Evolutionary conservation across 2,113 vertebrate species (phyloP).

Genomic region (Myiopsitta monachus): DNA sequence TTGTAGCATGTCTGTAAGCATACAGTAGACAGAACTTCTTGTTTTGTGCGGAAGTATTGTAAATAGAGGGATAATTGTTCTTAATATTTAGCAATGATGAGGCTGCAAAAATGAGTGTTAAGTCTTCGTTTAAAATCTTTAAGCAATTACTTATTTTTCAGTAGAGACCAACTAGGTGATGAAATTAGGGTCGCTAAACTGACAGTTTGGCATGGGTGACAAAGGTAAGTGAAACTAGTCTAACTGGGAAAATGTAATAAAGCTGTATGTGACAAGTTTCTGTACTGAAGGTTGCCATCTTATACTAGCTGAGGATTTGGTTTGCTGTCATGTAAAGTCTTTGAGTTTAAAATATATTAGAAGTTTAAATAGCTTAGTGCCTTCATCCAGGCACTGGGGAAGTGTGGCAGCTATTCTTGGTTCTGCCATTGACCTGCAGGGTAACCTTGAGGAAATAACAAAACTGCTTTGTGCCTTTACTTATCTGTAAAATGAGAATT

Average conservation of each 20-base stretch:
- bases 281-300: not conserved
- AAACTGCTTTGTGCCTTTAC: not conserved
- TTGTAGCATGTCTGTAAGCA: not conserved
- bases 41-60: not conserved
- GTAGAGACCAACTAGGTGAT: not conserved
- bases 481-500: not conserved
- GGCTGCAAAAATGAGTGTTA: not conserved
- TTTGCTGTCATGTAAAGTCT: not conserved
- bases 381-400: not conserved
- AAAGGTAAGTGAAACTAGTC: not conserved
- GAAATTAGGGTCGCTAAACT: not conserved
- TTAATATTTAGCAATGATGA: not conserved
- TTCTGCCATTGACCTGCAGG: not conserved
- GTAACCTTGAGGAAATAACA: not conserved
- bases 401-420: not conserved
- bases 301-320: not conserved
- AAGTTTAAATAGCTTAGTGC: not conserved
- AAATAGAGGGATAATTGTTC: not conserved
- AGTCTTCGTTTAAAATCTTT: not conserved
- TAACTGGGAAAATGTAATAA: not conserved
- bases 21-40: not conserved
- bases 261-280: not conserved
- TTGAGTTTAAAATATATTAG: not conserved
- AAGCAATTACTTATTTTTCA: not conserved
- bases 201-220: not conserved